Percentiles rank a stretch among this genome's conserved stretches.
Conservation (phyloP, 2,888 invertebrate species). For the Nymphalis c-album region DNA sequence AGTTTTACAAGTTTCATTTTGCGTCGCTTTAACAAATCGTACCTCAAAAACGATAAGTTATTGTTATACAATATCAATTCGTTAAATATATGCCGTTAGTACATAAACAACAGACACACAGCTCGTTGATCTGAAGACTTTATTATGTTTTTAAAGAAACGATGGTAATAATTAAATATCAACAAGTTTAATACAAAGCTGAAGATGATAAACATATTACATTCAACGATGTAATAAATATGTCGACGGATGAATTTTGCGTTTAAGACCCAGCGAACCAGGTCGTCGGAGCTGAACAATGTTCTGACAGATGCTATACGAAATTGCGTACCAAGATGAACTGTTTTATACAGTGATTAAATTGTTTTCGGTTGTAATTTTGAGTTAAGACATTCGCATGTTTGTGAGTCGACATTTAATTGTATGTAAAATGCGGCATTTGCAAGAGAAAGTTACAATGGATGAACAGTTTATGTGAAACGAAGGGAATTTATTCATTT, state of each 20-base stretch:
- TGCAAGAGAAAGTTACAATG: conserved; percentile 52
- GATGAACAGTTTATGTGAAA: conserved; percentile 31
- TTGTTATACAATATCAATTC: no score
- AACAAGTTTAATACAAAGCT: conserved; percentile 19
- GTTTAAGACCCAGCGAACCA: conserved; percentile 14
- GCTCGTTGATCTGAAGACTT: background rate
- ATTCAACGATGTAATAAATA: conserved; percentile 16
- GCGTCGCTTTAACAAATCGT: no score
- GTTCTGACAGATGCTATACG: conserved; percentile 5
- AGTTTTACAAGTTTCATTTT: no score
- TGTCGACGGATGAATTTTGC: conserved; percentile 21
- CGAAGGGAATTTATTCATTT: conserved; percentile 32
- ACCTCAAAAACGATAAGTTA: no score
- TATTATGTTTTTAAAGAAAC: conserved; percentile 1
- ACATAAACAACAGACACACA: no score
- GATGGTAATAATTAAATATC: conserved; percentile 9
- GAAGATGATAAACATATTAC: conserved; percentile 22
- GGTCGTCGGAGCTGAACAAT: conserved; percentile 25
- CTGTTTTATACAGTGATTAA: conserved; percentile 11
- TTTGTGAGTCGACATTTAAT: conserved; percentile 58
- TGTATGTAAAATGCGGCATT: conserved; percentile 59
- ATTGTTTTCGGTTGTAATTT: conserved; percentile 24
- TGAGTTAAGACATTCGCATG: conserved; percentile 2
- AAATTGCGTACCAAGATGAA: conserved; percentile 15
- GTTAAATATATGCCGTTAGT: no score